A percentile compares a stretch with the other conserved stretches of the same genome.
phyloP scores from a whole-genome alignment of 2,888 invertebrate species.

The Hecatera dysodea region DNA sequence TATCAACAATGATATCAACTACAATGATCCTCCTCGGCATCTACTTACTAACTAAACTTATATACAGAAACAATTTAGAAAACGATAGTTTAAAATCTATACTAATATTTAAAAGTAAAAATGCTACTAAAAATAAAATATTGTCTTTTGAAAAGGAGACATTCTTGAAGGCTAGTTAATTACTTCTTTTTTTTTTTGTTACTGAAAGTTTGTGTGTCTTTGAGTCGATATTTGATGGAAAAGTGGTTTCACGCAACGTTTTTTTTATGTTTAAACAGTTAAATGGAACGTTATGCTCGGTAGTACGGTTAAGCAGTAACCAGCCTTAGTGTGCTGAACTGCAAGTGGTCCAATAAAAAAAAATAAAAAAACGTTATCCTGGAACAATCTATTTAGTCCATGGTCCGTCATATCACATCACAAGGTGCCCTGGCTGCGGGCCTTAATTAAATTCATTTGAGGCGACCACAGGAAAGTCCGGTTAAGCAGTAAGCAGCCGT shows the following conservation, averaged over 20 bases:
- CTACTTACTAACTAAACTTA: slow-evolving; percentile 78
- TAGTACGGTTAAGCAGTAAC: too few relatives aligned
- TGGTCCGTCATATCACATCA: too few relatives aligned
- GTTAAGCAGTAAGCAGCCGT: too few relatives aligned
- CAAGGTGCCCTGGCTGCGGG: too few relatives aligned
- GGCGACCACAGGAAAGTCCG: too few relatives aligned
- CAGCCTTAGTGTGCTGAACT: too few relatives aligned
- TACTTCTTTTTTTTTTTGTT: slow-evolving; percentile 10
- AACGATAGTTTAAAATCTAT: slow-evolving; percentile 76
- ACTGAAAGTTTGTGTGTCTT: slow-evolving; percentile 24
- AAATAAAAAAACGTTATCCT: too few relatives aligned
- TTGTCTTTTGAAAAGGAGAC: slow-evolving; percentile 80
- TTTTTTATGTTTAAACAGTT: not conserved
- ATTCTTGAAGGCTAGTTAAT: slow-evolving; percentile 75
- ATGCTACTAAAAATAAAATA: slow-evolving; percentile 79
- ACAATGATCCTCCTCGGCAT: slow-evolving; percentile 75
- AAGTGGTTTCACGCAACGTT: not conserved
- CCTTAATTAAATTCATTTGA: too few relatives aligned
- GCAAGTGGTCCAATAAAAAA: too few relatives aligned
- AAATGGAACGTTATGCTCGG: too few relatives aligned
- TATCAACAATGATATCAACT: slow-evolving; percentile 79
- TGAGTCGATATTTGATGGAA: slow-evolving; percentile 30
- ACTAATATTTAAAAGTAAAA: slow-evolving; percentile 79
- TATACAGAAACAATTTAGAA: slow-evolving; percentile 73
- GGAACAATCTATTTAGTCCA: too few relatives aligned